A percentile compares a stretch with the other conserved stretches of the same genome.
These are phyloP conservation scores for Diarsia rubi DNA, from an alignment of 2,888 invertebrate species.

Conservation along the genomic window DNA sequence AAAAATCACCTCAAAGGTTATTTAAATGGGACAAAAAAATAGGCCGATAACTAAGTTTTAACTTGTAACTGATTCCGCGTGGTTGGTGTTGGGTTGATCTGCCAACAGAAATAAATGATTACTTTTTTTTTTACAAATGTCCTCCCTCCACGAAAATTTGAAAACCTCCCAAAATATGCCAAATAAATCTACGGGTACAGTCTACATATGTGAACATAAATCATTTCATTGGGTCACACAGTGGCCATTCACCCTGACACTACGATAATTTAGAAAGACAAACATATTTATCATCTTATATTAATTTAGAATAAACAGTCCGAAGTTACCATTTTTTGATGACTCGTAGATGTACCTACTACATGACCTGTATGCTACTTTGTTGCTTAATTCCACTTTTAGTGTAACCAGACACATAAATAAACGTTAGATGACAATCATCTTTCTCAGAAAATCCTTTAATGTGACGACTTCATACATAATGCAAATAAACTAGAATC, in stretches of 20 bases:
- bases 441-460: conserved; percentile 52
- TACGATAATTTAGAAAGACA: background rate
- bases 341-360: background rate
- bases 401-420: conserved; percentile 27
- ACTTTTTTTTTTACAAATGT: background rate
- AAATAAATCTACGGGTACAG: background rate
- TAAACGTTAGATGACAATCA: conserved; percentile 28
- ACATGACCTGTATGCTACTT: background rate
- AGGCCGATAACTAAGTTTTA: background rate
- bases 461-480: conserved; percentile 74
- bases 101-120: background rate
- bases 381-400: background rate
- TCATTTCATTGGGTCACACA: too few relatives aligned
- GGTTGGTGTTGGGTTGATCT: too few relatives aligned
- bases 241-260: background rate
- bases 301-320: background rate
- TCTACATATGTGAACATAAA: background rate
- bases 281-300: background rate
- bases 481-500: conserved; percentile 68
- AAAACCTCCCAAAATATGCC: background rate
- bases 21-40: background rate
- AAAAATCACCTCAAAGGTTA: background rate
- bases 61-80: background rate
- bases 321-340: background rate
- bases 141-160: background rate